Evolutionary conservation across 2,888 invertebrate genomes (phyloP), one percentile per base, ranked within the genome.

Genomic region (Caenorhabditis sinica): DNA sequence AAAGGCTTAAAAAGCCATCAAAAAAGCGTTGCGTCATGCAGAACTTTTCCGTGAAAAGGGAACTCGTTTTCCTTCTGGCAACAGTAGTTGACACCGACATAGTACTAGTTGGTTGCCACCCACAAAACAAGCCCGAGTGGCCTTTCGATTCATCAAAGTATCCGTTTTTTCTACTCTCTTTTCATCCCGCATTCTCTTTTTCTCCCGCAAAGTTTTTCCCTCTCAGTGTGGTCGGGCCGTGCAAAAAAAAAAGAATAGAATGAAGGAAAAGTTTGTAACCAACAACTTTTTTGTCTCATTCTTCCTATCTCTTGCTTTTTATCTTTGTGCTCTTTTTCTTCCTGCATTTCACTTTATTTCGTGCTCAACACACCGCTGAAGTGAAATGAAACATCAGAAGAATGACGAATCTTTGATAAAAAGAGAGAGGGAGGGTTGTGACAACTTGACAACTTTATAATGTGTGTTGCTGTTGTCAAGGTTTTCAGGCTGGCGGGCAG

Each of bases 111-210:
- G 72, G 68, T 68, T 73, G 73, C 68, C 81, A 66, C 73, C 61
- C 71, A 30, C 63, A 61, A 69, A 63, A 79, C 71, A 79, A 79
- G 65, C 63, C 51, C 20, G 33, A 20, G 17, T 33, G 53, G 63
- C 65, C 72, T 65, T 53, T 33, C 73, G 71, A 73, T 73, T 73
- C 73, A 73, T 73, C 81, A 66, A 40, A 73, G 66, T 81, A 73
- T 74, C 66, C 68, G 66, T 51, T 49, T 69, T 45, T 81, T 68
- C 30, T 56, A 20, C 63, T 33, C 63, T 71, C 33, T 49, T 45
- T 56, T 28, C 3, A 8, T 15, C 28, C 20, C 45, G 25, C 40
- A 40, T 40, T 23, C 33, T 17, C 25, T 33, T 25, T 43, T n/a
- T 23, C 25, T 61, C 40, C 15, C 43, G 17, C 28, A 25, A n/a